These are phyloP conservation scores for Luffia ferchaultella DNA, from an alignment of 2,888 invertebrate genomes.

Conservation along the genomic window DNA sequence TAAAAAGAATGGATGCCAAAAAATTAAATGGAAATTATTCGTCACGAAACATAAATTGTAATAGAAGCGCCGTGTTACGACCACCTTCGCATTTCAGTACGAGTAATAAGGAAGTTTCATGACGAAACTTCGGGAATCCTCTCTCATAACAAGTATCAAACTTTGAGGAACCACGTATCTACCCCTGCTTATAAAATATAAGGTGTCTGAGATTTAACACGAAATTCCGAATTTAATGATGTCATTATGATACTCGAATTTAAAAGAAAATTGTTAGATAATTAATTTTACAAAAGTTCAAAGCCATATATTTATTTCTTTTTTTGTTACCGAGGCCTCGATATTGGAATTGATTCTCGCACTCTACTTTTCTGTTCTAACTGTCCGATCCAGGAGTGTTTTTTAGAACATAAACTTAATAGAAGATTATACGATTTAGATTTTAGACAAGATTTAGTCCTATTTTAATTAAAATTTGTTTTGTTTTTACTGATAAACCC, in stretches of 20 bases:
- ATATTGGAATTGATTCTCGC: not conserved
- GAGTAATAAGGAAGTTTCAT: not conserved
- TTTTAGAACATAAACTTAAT: not conserved
- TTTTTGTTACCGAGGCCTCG: not conserved
- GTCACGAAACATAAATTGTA: not conserved
- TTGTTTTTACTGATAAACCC: too few species aligned
- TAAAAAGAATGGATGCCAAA: not conserved
- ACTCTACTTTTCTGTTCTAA: not conserved
- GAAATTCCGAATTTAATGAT: not conserved
- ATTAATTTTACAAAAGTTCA: not conserved
- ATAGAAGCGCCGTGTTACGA: not conserved
- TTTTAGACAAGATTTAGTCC: too few species aligned
- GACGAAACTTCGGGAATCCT: not conserved
- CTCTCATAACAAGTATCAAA: not conserved
- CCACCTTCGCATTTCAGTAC: not conserved
- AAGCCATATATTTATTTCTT: not conserved
- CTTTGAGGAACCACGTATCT: not conserved
- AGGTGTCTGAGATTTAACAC: not conserved
- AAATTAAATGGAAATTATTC: not conserved
- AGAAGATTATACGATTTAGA: too few species aligned
- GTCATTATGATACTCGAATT: not conserved
- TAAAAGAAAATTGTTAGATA: not conserved
- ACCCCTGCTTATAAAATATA: not conserved
- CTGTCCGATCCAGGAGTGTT: not conserved
- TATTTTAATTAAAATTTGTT: too few species aligned